A percentile compares a stretch with the other conserved stretches of the same genome.
Evolutionary conservation across 2,113 vertebrate species (phyloP).

Genomic region (Cisticola juncidis): DNA sequence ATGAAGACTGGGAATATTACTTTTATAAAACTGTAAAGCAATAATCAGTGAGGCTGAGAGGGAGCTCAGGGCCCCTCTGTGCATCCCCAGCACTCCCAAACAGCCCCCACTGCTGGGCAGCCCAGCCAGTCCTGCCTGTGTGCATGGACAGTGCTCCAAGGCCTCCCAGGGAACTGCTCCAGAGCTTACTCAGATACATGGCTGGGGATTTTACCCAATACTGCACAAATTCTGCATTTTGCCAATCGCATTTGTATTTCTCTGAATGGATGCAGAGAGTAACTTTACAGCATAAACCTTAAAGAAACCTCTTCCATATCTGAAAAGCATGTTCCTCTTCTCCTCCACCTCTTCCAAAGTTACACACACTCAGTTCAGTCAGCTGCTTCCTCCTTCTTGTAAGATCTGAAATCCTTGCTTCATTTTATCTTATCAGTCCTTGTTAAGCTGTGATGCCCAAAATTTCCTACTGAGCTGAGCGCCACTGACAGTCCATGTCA

Average conservation of each 20-base stretch:
- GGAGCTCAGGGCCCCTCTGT: neutral
- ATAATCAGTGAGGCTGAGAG: neutral
- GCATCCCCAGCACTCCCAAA: neutral
- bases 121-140: neutral
- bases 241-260: neutral
- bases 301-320: neutral
- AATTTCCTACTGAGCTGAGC: neutral
- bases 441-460: neutral
- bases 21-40: neutral
- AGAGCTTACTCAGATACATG: neutral
- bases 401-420: neutral
- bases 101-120: neutral
- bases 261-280: neutral
- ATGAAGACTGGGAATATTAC: neutral
- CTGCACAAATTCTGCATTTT: neutral
- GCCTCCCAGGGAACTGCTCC: neutral
- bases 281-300: neutral
- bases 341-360: neutral
- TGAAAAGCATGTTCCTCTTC: neutral
- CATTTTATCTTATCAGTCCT: neutral
- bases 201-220: neutral
- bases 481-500: neutral
- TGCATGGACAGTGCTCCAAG: fast-evolving
- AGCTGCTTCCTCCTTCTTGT: neutral
- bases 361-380: neutral